Conservation (phyloP, 2,797 vertebrate genomes). For the Glossophaga mutica region DNA sequence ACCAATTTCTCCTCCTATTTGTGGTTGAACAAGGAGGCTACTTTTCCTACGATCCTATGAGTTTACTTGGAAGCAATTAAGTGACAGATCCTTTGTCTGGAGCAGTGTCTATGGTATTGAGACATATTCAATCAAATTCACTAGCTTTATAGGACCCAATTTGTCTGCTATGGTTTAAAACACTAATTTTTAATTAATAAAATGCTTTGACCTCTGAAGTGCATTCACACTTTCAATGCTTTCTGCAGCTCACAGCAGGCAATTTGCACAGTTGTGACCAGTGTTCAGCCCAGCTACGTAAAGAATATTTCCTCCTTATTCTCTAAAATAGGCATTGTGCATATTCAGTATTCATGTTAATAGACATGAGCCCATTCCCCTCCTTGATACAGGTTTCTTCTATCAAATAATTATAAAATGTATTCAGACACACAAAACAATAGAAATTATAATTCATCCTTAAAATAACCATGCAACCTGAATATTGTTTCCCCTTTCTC, state of each 20-base stretch:
- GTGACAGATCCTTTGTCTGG: background rate
- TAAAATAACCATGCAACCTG: background rate
- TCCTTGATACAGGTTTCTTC: background rate
- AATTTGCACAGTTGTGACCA: background rate
- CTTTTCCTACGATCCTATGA: background rate
- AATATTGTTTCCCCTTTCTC: background rate
- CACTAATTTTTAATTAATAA: slow-evolving; percentile 37
- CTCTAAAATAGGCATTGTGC: background rate
- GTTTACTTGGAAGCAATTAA: background rate
- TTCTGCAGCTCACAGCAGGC: background rate
- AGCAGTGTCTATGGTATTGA: background rate
- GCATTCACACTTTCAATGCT: background rate
- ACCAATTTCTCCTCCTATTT: background rate
- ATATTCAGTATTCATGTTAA: background rate
- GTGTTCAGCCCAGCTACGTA: background rate
- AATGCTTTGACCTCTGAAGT: background rate
- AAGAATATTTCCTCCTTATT: background rate
- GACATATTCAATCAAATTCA: background rate
- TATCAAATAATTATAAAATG: background rate
- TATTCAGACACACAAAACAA: background rate
- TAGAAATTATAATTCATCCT: background rate
- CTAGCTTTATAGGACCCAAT: background rate
- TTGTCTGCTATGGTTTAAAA: background rate
- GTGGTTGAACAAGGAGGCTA: background rate
- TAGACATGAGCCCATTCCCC: background rate